phyloP scores from a whole-genome alignment of 1,140 invertebrate species.

The Vanessa atalanta region DNA sequence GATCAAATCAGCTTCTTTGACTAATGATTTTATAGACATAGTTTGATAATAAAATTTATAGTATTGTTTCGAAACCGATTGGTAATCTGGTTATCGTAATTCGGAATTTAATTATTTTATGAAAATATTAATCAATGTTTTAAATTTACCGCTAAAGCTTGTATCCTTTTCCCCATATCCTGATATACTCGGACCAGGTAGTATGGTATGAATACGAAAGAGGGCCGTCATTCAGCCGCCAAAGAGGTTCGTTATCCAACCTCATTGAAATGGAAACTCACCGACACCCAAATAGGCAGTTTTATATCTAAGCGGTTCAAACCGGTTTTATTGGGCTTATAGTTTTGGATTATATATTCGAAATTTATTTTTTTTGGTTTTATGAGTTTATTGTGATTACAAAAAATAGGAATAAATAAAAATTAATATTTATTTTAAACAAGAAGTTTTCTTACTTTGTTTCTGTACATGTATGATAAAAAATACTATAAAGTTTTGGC shows the following conservation, averaged over 20 bases:
- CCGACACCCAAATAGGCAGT: slow-evolving; percentile 23
- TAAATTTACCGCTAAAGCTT: slow-evolving; percentile 3
- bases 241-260: slow-evolving; percentile 51
- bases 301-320: slow-evolving; percentile 5
- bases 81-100: too few species aligned
- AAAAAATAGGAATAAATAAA: too few species aligned
- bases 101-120: neutral
- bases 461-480: too few species aligned
- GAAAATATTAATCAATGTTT: neutral
- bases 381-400: neutral
- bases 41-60: neutral
- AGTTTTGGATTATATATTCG: neutral
- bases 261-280: slow-evolving; percentile 51
- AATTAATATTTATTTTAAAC: too few species aligned
- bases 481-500: too few species aligned
- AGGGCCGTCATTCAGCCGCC: slow-evolving; percentile 54
- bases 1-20: neutral
- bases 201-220: slow-evolving; percentile 57
- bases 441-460: too few species aligned
- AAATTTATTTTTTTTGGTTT: neutral
- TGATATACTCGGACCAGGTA: slow-evolving; percentile 9
- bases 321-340: slow-evolving; percentile 1
- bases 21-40: neutral
- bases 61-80: too few species aligned
- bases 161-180: neutral